Conservation (phyloP, 2,888 invertebrate species). For the Prenolepis imparis region DNA sequence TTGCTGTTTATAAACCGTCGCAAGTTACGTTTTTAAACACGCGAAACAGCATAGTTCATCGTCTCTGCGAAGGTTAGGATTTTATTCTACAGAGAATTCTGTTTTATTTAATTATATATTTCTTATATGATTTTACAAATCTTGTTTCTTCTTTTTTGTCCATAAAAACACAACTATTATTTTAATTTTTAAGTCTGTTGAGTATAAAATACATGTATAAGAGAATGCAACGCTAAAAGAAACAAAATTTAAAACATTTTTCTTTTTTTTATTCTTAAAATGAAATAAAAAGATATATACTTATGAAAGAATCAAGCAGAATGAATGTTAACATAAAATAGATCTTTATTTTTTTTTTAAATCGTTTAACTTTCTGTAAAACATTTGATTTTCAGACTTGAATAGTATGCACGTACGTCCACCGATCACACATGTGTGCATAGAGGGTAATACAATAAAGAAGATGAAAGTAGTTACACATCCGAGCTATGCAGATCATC, state of each 20-base stretch:
- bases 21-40: conserved; percentile 83
- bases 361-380: conserved; percentile 5
- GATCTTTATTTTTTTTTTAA: not conserved
- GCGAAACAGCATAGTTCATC: conserved; percentile 88
- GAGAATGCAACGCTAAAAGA: not conserved
- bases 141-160: not conserved
- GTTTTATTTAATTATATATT: not conserved
- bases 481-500: conserved; percentile 92
- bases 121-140: not conserved
- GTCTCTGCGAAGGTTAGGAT: conserved; percentile 90
- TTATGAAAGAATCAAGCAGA: not conserved
- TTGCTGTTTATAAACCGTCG: conserved; percentile 93
- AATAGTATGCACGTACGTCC: conserved; percentile 90
- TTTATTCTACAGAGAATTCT: conserved; percentile 6
- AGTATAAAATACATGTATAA: not conserved
- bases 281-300: not conserved
- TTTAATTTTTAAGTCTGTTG: conserved; percentile 3
- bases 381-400: conserved; percentile 88
- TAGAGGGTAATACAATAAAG: conserved; percentile 89
- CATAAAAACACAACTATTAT: not conserved
- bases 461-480: conserved; percentile 88
- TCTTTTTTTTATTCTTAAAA: not conserved
- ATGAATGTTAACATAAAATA: not conserved
- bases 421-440: conserved; percentile 88
- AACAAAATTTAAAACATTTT: not conserved